phyloP scores from a whole-genome alignment of 2,888 invertebrate species.

The Euplexia lucipara region DNA sequence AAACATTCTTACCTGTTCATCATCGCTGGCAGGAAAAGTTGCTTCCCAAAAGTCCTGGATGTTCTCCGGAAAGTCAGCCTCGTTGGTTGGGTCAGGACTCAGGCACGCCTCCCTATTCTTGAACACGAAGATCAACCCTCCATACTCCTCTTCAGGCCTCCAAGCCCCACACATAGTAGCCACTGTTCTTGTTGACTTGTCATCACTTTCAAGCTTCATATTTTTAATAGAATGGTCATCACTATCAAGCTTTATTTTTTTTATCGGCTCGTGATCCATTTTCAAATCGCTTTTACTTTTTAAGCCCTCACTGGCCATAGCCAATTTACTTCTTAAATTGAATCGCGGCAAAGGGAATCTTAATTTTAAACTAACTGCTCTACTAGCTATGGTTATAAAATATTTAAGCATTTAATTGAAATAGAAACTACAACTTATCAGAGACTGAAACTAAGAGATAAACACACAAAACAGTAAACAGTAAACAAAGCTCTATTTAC shows the following conservation, averaged over 20 bases:
- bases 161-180: conserved; percentile 89
- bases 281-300: conserved; percentile 74
- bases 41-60: conserved; percentile 88
- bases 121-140: conserved; percentile 85
- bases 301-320: conserved; percentile 72
- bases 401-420: conserved; percentile 66
- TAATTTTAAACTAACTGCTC: conserved; percentile 47
- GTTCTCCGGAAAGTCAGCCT: conserved; percentile 86
- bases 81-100: conserved; percentile 85
- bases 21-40: conserved; percentile 69
- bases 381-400: conserved; percentile 58
- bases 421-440: conserved; percentile 7
- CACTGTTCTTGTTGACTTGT: conserved; percentile 82
- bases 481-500: conserved; percentile 60
- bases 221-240: conserved; percentile 5
- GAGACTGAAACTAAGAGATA: conserved; percentile 6
- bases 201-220: conserved; percentile 33
- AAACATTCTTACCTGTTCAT: conserved; percentile 76
- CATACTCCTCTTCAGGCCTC: conserved; percentile 87
- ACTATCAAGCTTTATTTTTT: conserved; percentile 71
- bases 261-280: conserved; percentile 74
- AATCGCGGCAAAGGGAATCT: conserved; percentile 35
- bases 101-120: conserved; percentile 79
- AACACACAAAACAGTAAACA: conserved; percentile 42
- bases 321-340: conserved; percentile 48